Evolutionary conservation across 2,113 vertebrate genomes (phyloP), one percentile per base, ranked within the genome.

Genomic region (Harpagus bidentatus): DNA sequence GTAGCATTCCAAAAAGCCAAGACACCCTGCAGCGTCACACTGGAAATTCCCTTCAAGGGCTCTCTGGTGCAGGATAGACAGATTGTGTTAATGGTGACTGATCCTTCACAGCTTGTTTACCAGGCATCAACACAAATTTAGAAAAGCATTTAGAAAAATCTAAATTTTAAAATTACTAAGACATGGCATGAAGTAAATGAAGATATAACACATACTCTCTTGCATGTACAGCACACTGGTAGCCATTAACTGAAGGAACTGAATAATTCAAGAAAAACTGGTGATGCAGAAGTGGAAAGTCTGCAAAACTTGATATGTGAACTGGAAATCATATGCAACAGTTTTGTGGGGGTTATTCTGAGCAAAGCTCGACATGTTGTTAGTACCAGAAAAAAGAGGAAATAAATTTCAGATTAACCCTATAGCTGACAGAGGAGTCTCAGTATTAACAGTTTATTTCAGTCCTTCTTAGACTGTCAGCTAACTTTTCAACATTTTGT

Each of bases 21-120:
- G 90, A 69, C 36, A 56, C 36, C 74, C 82, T 82, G 82, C 48
- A 92, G 79, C 0, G 7, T 95, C 74, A 86, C 1, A 3, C 82
- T 92, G 80, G 79, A 95, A 93, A 86, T 88, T 86, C 88, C 58
- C 53, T 90, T 90, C n/a, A 31, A 86, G 79, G 53, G 23, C 43
- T 93, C 82, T 86, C 82, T 86, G 71, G 70, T 88, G 58, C 58
- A 86, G 71, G 79, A 83, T 86, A 82, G 90, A 93, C 90, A 95
- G 94, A 92, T 88, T 97, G 94, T 94, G 85, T 85, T 94, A 97
- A 96, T 90, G 62, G 90, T 94, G 78, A 55, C 71, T 82, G 94
- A 85, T 93, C 32, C 66, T 88, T 94, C 94, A 65, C 66, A 94
- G 85, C 74, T 93, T 92, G 88, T 85, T 96, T 88, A 88, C 65